Evolutionary conservation across 2,888 invertebrate genomes (phyloP).

Genomic region (Pimpla rufipes): DNA sequence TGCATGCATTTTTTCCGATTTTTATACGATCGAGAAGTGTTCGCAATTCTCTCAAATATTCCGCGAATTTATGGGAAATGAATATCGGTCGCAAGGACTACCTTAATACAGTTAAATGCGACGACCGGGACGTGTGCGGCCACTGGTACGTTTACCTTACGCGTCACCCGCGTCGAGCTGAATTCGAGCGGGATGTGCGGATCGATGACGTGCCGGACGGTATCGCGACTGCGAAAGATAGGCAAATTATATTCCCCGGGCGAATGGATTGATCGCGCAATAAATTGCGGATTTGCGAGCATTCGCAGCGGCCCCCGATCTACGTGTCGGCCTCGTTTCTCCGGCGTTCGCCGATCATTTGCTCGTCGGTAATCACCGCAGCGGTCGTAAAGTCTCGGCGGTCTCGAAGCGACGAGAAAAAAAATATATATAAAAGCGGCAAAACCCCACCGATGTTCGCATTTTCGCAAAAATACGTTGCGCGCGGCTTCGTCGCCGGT

Average conservation of each 20-base stretch:
- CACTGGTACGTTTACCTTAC: too few species aligned
- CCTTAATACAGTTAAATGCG: too few species aligned
- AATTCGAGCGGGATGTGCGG: background rate
- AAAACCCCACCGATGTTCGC: background rate
- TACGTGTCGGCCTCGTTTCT: background rate
- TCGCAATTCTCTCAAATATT: too few species aligned
- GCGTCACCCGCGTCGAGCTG: background rate
- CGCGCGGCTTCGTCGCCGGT: slow-evolving; percentile 42
- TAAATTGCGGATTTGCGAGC: slow-evolving; percentile 1
- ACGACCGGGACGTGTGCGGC: too few species aligned
- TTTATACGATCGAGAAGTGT: too few species aligned
- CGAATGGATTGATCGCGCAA: slow-evolving; percentile 2
- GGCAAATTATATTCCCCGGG: slow-evolving; percentile 1
- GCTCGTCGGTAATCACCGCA: background rate
- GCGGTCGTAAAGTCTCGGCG: background rate
- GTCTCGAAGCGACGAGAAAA: background rate
- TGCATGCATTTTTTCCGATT: too few species aligned
- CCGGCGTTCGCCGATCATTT: background rate
- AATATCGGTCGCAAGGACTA: too few species aligned
- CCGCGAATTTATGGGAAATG: too few species aligned
- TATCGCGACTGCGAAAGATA: background rate
- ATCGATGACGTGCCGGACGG: background rate
- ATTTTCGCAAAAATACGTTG: background rate
- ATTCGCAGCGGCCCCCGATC: slow-evolving; percentile 6
- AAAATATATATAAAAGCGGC: background rate